A percentile compares a stretch with the other conserved stretches of the same genome.
phyloP scores from a whole-genome alignment of 2,113 vertebrate genomes.

The Osmerus eperlanus region DNA sequence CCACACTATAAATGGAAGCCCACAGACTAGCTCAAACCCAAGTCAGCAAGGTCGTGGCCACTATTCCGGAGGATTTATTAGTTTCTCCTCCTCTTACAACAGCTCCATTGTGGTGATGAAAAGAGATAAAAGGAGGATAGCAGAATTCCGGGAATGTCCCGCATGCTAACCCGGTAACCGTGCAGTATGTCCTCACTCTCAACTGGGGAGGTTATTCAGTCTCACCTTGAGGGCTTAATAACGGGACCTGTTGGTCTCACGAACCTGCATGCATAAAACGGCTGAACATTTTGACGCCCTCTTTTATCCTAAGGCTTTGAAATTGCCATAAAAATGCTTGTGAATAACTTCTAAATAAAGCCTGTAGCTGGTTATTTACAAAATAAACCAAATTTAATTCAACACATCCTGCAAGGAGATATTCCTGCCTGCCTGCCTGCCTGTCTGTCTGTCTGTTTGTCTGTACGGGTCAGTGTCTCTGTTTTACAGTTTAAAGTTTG shows the following conservation, averaged over 20 bases:
- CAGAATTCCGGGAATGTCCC: constrained; percentile 35
- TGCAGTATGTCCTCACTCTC: background rate
- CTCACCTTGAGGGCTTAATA: too few species aligned
- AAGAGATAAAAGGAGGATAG: constrained; percentile 15
- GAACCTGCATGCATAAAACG: constrained; percentile 7
- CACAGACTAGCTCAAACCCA: constrained; percentile 49
- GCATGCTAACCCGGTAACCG: constrained; percentile 10
- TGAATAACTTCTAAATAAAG: too few species aligned
- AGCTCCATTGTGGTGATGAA: constrained; percentile 40
- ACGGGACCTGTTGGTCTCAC: too few species aligned
- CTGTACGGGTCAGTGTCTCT: constrained; percentile 28
- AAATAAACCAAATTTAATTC: too few species aligned
- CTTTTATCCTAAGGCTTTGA: background rate
- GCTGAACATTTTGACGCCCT: constrained; percentile 3
- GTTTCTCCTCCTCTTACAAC: constrained; percentile 29
- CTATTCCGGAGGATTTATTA: constrained; percentile 44
- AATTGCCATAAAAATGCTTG: background rate
- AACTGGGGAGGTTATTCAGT: too few species aligned
- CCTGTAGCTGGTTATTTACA: too few species aligned
- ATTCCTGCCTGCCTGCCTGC: too few species aligned
- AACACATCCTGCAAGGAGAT: too few species aligned
- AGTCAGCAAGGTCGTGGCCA: constrained; percentile 43
- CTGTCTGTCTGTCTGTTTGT: constrained; percentile 14
- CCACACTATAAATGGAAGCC: constrained; percentile 71
- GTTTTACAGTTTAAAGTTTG: constrained; percentile 46